Base-by-base conservation (phyloP, 1,140 invertebrate genomes). In the Aphelinus certus region DNA sequence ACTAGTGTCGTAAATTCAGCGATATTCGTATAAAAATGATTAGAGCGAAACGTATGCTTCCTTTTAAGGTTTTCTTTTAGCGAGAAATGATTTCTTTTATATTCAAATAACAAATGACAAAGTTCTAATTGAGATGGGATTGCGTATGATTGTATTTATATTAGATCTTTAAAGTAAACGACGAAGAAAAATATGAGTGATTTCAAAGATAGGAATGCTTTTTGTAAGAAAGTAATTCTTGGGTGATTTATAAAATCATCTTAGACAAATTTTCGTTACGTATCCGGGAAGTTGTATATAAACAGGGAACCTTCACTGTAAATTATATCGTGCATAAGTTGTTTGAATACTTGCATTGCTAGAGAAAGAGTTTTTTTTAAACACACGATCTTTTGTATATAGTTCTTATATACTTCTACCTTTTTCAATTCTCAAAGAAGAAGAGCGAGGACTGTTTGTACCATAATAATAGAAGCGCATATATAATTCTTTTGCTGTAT, bases 391-490 rank as follows among this genome's bases (percentile, higher is more conserved):
- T 75, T 78, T 56, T 76, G 77, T 77, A 71, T 57, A 76, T 55
- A 76, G 70, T 75, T 71, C 60, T 74, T 53, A 77, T 64, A 71
- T 75, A 60, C 70, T 51, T 68, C 79, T 81, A 73, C 79, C 80
- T 80, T 72, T 47, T 75, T 47, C 53, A 76, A 49, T 45, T 66
- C 58, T 71, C 78, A 60, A 58, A 71, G 60, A 66, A 69, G 66
- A 78, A 76, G 76, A 57, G 57, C 65, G 60, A 70, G 78, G 62
- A 77, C 45, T 70, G 56, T 64, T 71, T 64, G 46, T 73, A 73
- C 61, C 58, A 66, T 65, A 72, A 57, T 7, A 10, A 60, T 26
- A 26, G 26, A 26, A 26, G 26, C 26, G 26, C 48, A 55, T 43
- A 42, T 26, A 7, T 58, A 56, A 48, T 6, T 48, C n/a, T 69